Base-by-base conservation (phyloP, 2,888 invertebrate species). In the Odontocolon sp. region DNA sequence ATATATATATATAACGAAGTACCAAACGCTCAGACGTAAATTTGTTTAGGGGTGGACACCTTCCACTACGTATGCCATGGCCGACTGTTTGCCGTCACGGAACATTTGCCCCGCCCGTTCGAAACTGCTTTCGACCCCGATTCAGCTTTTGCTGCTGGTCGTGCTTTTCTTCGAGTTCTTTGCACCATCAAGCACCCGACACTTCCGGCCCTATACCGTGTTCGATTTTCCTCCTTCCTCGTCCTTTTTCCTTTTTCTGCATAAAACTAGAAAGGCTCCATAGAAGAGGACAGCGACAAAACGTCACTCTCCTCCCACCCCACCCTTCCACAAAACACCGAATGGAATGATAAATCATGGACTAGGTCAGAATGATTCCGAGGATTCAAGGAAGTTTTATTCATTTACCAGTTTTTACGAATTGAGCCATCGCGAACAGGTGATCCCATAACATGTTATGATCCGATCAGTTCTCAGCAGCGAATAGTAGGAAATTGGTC, bases 11-110 rank as follows among this genome's bases (percentile, higher is more conserved):
- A 5, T 45, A 8, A 67, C 77, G 77, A 59, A 33, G n/a, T n/a
- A n/a, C 47, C 26, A 57, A 63, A 76, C 73, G 73, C 67, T 45
- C 79, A 82, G 83, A 85, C 86, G 86, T 87, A 88, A 86, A 89
- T 88, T 89, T 86, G 86, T 87, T 88, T 87, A 86, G 85, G 85
- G 88, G 86, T 87, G 88, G 88, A 89, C 88, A 85, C 80, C 80
- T 77, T 75, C 69, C 70, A 71, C 70, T 59, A 75, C 40, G 64
- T 66, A 61, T 40, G 31, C 69, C 66, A 80, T 67, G 42, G 78
- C 75, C 72, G 79, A 82, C 79, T 80, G 85, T 85, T 86, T 84
- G 75, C 80, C 87, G 88, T 88, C 86, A 89, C 86, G 89, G 87
- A 78, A 88, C 88, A 89, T 89, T 89, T 86, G 80, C 84, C 81